Evolutionary conservation across 2,888 invertebrate genomes (phyloP).

Genomic region (Pandemis cinnamomeana): DNA sequence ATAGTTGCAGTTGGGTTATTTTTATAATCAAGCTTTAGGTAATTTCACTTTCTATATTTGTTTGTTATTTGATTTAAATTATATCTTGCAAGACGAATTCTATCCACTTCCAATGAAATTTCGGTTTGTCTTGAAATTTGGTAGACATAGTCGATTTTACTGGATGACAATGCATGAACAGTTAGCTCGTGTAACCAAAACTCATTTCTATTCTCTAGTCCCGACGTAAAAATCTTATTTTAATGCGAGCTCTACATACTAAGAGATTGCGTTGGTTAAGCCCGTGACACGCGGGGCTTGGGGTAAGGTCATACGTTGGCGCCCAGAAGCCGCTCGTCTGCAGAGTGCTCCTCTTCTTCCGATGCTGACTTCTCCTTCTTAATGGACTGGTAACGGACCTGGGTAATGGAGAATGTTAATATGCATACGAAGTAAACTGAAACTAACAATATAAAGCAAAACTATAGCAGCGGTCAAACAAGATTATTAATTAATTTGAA

Average conservation of each 20-base stretch:
- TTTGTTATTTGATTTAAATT: too few species aligned
- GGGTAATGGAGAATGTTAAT: constrained; percentile 35
- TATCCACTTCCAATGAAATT: too few species aligned
- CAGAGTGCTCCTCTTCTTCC: constrained; percentile 87
- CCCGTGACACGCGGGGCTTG: constrained; percentile 71
- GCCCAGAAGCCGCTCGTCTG: constrained; percentile 86
- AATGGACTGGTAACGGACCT: constrained; percentile 86
- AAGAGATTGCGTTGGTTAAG: constrained; percentile 60
- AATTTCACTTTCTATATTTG: too few species aligned
- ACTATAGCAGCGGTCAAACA: neutral
- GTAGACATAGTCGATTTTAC: too few species aligned
- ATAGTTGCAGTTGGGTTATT: neutral
- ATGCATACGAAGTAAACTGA: too few species aligned
- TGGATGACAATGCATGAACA: too few species aligned
- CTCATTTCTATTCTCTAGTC: neutral
- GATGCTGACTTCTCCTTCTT: constrained; percentile 85
- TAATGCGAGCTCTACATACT: constrained; percentile 34
- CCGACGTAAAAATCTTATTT: neutral
- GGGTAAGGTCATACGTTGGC: constrained; percentile 79
- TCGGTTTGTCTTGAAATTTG: too few species aligned
- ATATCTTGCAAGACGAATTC: too few species aligned
- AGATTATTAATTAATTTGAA: constrained; percentile 12
- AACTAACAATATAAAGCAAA: too few species aligned
- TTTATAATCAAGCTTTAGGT: too few species aligned
- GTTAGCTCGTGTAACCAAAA: too few species aligned